These are phyloP conservation scores for Rhodinocichla rosea DNA, from an alignment of 2,113 vertebrate species.

Conservation along the genomic window DNA sequence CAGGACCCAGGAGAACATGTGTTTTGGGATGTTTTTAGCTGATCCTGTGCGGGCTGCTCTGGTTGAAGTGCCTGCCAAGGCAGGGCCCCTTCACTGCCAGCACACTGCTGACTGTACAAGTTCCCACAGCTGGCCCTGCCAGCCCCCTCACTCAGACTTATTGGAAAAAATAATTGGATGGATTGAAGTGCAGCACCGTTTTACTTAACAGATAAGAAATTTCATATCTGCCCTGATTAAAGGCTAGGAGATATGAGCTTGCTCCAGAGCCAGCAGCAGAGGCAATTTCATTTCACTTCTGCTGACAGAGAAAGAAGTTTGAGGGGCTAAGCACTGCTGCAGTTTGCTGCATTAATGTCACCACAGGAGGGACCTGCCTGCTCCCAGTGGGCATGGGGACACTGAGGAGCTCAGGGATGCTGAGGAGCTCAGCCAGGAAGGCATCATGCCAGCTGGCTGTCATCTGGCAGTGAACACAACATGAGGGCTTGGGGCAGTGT, in stretches of 20 bases:
- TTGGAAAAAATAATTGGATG: slow-evolving; percentile 60
- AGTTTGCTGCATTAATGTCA: neutral
- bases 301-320: slow-evolving; percentile 6
- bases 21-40: neutral
- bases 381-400: neutral
- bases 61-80: neutral
- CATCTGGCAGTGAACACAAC: neutral
- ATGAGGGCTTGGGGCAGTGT: rapidly evolving
- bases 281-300: slow-evolving; percentile 56
- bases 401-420: neutral
- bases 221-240: slow-evolving; percentile 54
- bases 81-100: neutral
- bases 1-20: rapidly evolving
- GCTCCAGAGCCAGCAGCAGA: neutral
- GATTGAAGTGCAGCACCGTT: slow-evolving; percentile 48
- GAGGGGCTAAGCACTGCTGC: neutral
- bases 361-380: neutral
- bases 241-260: slow-evolving; percentile 23
- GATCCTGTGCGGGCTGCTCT: neutral
- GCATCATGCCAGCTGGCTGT: rapidly evolving
- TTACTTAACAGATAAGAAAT: slow-evolving; percentile 63
- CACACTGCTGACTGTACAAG: neutral
- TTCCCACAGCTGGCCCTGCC: rapidly evolving
- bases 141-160: slow-evolving; percentile 9
- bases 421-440: neutral